Evolutionary conservation across 2,113 vertebrate genomes (phyloP), one percentile per base, ranked within the genome.

Genomic region (Strix uralensis): DNA sequence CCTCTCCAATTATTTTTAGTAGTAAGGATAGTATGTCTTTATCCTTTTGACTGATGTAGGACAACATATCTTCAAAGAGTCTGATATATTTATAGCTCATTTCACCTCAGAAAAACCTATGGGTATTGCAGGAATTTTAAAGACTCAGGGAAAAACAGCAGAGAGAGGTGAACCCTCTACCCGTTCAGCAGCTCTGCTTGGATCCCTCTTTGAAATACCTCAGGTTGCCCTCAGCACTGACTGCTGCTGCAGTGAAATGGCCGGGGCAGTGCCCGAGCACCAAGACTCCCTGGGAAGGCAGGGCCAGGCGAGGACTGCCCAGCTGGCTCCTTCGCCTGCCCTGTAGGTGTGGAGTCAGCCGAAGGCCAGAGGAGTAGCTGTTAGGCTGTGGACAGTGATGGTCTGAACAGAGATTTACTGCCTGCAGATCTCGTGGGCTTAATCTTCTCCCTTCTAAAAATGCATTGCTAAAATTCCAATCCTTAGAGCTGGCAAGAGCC

Each of bases 341-440:
- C 30, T 27, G 1, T 1, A 21, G 22, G 46, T 5, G 22, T 1
- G 0, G 23, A 44, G 62, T 22, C 0, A 0, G 40, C 16, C 2
- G 2, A 40, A 47, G 26, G 44, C 15, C 74, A 89, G 63, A 83
- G 27, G 10, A 58, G 14, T 4, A 70, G 58, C 21, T 88, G 74
- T 52, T 10, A 51, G 52, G 14, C 21, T 65, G 15, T n/a, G 34
- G 32, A 81, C 40, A 79, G 3, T 32, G 61, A 92, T 19, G 44
- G 38, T 62, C 32, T 38, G 10, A 42, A 65, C 26, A 51, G 26
- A 42, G 29, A 51, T 90, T 62, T 71, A 59, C 38, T 44, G 62
- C 49, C 44, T 82, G 62, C 32, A 74, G 19, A 74, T 25, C 62
- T 49, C 74, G 15, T 4, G 13, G n/a, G 59, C 65, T 89, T 77